Evolutionary conservation across 2,113 vertebrate species (phyloP).

Genomic region (Ginglymostoma cirratum): DNA sequence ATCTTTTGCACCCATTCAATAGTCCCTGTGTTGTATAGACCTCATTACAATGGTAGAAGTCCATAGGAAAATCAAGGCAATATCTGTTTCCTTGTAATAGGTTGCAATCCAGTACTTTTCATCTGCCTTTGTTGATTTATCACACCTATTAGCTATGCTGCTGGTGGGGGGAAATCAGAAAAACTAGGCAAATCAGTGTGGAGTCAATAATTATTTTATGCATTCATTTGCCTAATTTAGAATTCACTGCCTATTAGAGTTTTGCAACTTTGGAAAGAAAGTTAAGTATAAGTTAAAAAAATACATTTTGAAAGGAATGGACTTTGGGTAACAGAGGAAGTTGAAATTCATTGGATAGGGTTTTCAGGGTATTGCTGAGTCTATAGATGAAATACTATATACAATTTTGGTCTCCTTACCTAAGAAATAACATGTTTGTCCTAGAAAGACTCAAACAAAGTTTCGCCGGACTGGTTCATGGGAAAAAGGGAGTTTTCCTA

Average conservation of each 20-base stretch:
- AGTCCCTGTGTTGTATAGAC: neutral
- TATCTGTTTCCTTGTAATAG: neutral
- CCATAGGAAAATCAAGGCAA: neutral
- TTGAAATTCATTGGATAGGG: neutral
- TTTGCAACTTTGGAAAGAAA: neutral
- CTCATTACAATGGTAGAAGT: neutral
- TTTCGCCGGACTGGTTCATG: neutral
- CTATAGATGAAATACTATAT: neutral
- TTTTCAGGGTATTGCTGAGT: neutral
- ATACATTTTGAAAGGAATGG: neutral
- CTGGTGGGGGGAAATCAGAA: neutral
- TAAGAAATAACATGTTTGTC: neutral
- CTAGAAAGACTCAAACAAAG: neutral
- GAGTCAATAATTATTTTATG: neutral
- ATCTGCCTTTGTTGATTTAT: neutral
- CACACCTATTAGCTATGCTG: neutral
- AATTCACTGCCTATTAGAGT: neutral
- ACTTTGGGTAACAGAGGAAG: neutral
- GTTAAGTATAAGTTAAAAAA: neutral
- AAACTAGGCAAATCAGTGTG: neutral
- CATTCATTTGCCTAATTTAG: neutral
- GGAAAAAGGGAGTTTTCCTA: neutral
- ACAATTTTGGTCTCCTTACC: neutral
- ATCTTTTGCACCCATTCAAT: neutral
- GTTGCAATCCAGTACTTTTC: neutral